These are phyloP conservation scores for Drosophila yooni DNA, from an alignment of 2,888 invertebrate species.

Conservation along the genomic window DNA sequence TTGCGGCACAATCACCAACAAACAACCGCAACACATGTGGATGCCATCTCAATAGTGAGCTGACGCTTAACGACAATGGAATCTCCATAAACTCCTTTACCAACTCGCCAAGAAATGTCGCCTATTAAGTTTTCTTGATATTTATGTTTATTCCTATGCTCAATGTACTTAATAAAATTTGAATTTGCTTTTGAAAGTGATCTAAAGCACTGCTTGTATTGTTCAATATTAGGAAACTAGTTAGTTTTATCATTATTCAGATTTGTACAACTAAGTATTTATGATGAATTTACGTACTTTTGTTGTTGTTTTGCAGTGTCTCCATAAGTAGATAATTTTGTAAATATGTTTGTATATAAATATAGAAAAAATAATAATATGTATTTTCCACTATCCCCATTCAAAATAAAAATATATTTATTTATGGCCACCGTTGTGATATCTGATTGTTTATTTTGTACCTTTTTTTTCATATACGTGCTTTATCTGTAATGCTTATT, in stretches of 20 bases:
- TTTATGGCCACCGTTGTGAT: slow-evolving; percentile 1
- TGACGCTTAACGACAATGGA: slow-evolving; percentile 81
- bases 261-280: slow-evolving; percentile 38
- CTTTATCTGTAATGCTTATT: background rate
- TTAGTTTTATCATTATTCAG: slow-evolving; percentile 8
- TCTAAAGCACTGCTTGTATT: slow-evolving; percentile 5
- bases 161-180: slow-evolving; percentile 37
- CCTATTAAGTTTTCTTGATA: slow-evolving; percentile 19
- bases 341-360: slow-evolving; percentile 22
- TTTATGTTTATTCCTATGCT: slow-evolving; percentile 22
- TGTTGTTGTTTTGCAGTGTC: slow-evolving; percentile 2
- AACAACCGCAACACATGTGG: slow-evolving; percentile 33
- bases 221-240: slow-evolving; percentile 2
- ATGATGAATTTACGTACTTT: slow-evolving; percentile 33
- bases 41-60: slow-evolving; percentile 65
- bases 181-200: slow-evolving; percentile 11
- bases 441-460: slow-evolving; percentile 10
- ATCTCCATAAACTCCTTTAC: slow-evolving; percentile 70
- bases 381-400: background rate
- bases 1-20: slow-evolving; percentile 26
- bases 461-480: slow-evolving; percentile 23
- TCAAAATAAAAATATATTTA: slow-evolving; percentile 39
- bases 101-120: slow-evolving; percentile 43
- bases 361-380: slow-evolving; percentile 30
- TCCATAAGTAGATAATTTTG: slow-evolving; percentile 34